Evolutionary conservation across 2,113 vertebrate species (phyloP).

Genomic region (Setophaga coronata): DNA sequence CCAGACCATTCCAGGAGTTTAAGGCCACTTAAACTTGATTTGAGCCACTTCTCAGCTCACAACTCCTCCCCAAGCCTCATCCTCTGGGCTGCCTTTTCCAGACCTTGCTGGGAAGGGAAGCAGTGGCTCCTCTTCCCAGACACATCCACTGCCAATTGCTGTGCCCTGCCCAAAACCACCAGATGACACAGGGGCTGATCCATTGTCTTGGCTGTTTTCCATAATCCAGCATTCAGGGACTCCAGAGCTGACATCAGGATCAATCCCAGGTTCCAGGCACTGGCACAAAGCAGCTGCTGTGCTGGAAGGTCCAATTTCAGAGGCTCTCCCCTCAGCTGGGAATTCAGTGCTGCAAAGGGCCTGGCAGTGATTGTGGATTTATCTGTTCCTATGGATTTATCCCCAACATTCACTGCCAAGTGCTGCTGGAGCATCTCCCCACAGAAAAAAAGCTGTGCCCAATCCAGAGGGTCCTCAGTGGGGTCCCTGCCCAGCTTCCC

Average conservation of each 20-base stretch:
- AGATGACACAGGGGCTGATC: fast-evolving
- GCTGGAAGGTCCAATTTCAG: background rate
- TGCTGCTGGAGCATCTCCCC: background rate
- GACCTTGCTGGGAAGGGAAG: background rate
- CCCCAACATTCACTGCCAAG: background rate
- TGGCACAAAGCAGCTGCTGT: background rate
- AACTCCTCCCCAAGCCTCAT: background rate
- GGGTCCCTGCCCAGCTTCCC: background rate
- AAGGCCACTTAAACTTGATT: background rate
- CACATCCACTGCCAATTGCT: background rate
- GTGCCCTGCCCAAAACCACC: background rate
- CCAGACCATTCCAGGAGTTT: background rate
- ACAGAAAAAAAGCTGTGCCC: background rate
- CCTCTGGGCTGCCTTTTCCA: background rate
- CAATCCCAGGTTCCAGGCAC: background rate
- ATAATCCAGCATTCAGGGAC: background rate
- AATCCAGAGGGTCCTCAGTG: background rate
- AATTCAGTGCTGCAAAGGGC: background rate
- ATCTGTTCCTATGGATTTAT: background rate
- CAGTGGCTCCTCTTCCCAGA: background rate
- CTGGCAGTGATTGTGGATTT: fast-evolving
- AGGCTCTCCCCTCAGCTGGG: background rate
- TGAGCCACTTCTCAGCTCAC: background rate
- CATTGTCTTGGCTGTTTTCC: background rate
- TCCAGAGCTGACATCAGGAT: background rate